Evolutionary conservation across 2,113 vertebrate species (phyloP).

Genomic region (Acanthisitta chloris): DNA sequence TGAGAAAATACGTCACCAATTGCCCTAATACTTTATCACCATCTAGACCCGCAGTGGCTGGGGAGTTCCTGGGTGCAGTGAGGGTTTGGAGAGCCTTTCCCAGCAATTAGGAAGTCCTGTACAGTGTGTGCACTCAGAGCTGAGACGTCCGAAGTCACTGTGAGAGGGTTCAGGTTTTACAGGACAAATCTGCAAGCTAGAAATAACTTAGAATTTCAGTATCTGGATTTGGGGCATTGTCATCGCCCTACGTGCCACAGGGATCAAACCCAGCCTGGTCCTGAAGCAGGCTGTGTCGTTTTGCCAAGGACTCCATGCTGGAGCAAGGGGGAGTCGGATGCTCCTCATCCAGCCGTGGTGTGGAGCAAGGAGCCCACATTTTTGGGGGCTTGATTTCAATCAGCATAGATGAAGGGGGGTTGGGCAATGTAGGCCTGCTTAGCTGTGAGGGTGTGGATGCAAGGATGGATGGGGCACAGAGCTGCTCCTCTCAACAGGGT

Average conservation of each 20-base stretch:
- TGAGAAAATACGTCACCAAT: too few species aligned
- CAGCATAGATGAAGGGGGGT: fast-evolving
- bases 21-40: too few species aligned
- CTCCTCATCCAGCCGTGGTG: not conserved
- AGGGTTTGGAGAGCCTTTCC: too few species aligned
- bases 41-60: too few species aligned
- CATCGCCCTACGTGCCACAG: fast-evolving
- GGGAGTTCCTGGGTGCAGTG: too few species aligned
- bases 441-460: not conserved
- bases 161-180: too few species aligned
- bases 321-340: not conserved
- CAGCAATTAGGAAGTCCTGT: too few species aligned
- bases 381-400: not conserved
- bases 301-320: not conserved
- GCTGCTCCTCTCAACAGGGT: not conserved
- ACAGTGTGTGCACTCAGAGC: too few species aligned
- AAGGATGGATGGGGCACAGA: not conserved
- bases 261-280: not conserved
- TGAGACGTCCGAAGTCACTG: too few species aligned
- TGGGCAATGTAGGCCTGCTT: not conserved
- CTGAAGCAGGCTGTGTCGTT: fast-evolving
- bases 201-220: too few species aligned
- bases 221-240: not conserved
- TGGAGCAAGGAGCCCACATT: fast-evolving
- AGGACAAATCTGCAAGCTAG: too few species aligned